A percentile compares a stretch with the other conserved stretches of the same genome.
Evolutionary conservation across 2,113 vertebrate genomes (phyloP).

Genomic region (Arenaria interpres): DNA sequence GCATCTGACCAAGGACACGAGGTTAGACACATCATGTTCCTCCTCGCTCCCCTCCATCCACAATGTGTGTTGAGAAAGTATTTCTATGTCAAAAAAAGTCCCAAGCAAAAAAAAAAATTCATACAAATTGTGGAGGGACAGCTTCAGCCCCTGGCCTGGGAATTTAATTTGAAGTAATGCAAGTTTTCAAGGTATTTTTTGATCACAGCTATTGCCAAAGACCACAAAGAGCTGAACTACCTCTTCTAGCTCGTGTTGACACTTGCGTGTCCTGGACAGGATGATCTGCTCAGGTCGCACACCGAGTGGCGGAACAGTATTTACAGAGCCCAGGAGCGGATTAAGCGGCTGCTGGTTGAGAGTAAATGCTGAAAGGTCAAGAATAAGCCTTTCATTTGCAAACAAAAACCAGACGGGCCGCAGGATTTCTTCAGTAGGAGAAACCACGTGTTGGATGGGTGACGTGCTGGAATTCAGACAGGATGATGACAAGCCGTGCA

Average conservation of each 20-base stretch:
- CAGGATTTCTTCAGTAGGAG: neutral
- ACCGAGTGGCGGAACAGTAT: neutral
- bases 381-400: neutral
- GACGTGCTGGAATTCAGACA: neutral
- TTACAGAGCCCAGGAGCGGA: neutral
- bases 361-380: neutral
- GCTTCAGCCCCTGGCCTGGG: neutral
- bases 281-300: neutral
- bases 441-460: neutral
- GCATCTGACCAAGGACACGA: neutral
- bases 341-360: neutral
- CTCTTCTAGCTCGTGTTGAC: neutral
- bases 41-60: neutral
- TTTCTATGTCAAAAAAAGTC: neutral
- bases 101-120: neutral
- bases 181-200: neutral
- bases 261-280: rapidly evolving
- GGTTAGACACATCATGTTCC: too few relatives aligned
- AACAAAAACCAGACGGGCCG: neutral
- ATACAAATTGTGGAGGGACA: rapidly evolving
- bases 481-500: neutral
- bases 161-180: neutral
- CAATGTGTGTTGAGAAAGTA: neutral
- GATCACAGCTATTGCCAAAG: neutral
- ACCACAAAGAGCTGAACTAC: neutral